Evolutionary conservation across 2,888 invertebrate genomes (phyloP), one percentile per base, ranked within the genome.

Genomic region (Meloe dianella): DNA sequence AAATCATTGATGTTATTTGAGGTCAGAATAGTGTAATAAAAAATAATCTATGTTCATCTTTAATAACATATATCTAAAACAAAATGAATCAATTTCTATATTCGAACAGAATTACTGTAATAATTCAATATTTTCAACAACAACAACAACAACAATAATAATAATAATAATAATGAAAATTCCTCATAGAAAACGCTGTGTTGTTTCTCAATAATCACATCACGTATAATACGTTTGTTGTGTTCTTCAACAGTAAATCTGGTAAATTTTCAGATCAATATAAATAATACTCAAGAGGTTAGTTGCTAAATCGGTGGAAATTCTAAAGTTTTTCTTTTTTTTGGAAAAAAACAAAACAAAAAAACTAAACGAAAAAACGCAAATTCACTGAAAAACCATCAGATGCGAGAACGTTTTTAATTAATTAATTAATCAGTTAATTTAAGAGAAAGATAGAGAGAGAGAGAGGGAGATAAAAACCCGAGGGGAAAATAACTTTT

Each of bases 181-280:
- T 35, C 35, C 35, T 4, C 27, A 27, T 27, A 17, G 6, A 17
- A 17, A 17, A 41, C n/a, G 17, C n/a, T 1, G n/a, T 35, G 12
- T 41, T 41, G 41, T 41, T 17, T 41, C n/a, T n/a, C 17, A 41
- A 41, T 41, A 41, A 41, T 41, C 41, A n/a, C n/a, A 17, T 7
- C 41, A 41, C 41, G 41, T 35, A 32, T 8, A 1, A 30, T 35
- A 35, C 2, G 14, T 35, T 32, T 32, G n/a, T n/a, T n/a, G 59
- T 47, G 35, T 67, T 60, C 63, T 29, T 63, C 27, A 64, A 32
- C 32, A 32, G 32, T 67, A 63, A 58, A 67, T 64, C 64, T 63
- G 24, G 60, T 64, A 64, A 64, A 64, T 67, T 67, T 67, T 64
- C 64, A 60, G 57, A 60, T 67, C 66, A 63, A 66, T 63, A 27